Base-by-base conservation (phyloP, 2,888 invertebrate genomes). In the Spodoptera picta region DNA sequence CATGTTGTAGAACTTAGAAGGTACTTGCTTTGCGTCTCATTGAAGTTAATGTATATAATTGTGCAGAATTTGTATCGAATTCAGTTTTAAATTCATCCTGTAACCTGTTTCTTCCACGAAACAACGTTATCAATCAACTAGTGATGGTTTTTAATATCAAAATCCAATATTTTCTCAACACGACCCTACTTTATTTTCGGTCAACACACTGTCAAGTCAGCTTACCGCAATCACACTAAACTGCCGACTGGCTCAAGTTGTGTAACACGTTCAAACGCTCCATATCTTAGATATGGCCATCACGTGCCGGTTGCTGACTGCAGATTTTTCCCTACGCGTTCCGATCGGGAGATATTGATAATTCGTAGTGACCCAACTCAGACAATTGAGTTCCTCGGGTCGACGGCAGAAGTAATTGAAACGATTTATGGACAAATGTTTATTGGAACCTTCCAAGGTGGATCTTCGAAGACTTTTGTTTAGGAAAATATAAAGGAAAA, bases 281-380 rank as follows among this genome's bases (percentile, higher is more conserved):
- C 85, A 74, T 64, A 65, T 78, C 77, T 81, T 85, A 69, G 75
- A 82, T 83, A 90, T 89, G 86, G 82, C 69, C 69, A 69, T 85
- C 90, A 90, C 89, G 89, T 87, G 79, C 82, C 77, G 51, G 62
- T 59, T 70, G 85, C 85, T 86, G 86, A 87, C 83, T 83, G 82
- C 86, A 87, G 89, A 90, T 90, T 89, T 89, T 88, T 88, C 87
- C 83, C 77, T 75, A 73, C 75, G 76, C 76, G 70, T 75, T 64
- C 77, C 70, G 75, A 71, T 77, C 68, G 78, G 68, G 76, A 83
- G 88, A 88, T 89, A 90, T 90, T 88, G 88, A 89, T 90, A 90
- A 90, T 89, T 84, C 83, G 60, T 65, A 74, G 78, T 75, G 79
- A 81, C 81, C 81, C 76, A 41, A 54, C 47, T 57, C 57, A 74